phyloP scores from a whole-genome alignment of 2,113 vertebrate genomes.

The Ursus arctos region DNA sequence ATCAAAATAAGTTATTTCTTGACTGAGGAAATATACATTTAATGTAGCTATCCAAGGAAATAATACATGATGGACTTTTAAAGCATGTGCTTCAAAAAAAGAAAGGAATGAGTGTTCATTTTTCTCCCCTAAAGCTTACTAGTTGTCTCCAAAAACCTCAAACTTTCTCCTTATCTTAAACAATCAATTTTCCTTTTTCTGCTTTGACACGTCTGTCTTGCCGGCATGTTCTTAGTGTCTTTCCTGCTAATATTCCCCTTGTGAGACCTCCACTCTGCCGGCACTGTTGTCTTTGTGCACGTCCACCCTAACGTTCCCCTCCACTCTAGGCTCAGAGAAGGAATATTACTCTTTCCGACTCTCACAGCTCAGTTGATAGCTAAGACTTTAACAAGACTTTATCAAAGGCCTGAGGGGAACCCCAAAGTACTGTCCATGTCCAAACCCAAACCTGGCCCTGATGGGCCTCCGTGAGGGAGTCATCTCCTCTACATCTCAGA shows the following conservation, averaged over 20 bases:
- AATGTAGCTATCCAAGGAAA: not conserved
- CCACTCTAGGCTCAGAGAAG: not conserved
- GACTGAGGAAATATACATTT: not conserved
- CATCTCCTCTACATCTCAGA: too few relatives aligned
- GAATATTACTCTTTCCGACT: not conserved
- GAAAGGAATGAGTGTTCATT: not conserved
- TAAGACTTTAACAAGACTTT: not conserved
- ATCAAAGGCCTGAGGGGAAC: not conserved
- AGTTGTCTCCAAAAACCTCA: not conserved
- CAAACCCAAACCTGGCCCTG: not conserved
- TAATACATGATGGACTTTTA: not conserved
- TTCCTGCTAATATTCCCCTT: not conserved
- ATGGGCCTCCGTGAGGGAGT: not conserved
- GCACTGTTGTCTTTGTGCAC: rapidly evolving
- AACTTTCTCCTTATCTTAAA: not conserved
- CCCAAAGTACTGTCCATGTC: not conserved
- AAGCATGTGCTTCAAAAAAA: not conserved
- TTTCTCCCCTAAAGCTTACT: not conserved
- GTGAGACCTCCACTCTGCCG: not conserved
- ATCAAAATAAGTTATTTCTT: not conserved
- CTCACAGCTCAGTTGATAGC: not conserved
- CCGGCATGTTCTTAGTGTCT: not conserved
- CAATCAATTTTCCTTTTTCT: not conserved
- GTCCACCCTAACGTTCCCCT: not conserved
- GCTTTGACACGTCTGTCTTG: not conserved